Conservation (phyloP, 1,140 invertebrate genomes). For the Zaprionus lachaisei region DNA sequence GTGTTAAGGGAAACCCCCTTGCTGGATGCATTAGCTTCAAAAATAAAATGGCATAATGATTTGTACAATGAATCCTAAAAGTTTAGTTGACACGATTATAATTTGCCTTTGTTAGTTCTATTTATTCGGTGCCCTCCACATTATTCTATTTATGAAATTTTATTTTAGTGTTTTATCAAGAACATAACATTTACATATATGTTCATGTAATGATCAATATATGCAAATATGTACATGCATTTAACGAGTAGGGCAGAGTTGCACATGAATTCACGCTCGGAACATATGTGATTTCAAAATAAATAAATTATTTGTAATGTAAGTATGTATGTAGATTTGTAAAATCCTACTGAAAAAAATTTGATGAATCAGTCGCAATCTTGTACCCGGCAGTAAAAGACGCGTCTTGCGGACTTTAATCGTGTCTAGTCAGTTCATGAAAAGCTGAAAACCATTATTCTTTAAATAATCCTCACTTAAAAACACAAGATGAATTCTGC, state of each 20-base stretch:
- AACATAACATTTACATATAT: background rate
- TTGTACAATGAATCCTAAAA: background rate
- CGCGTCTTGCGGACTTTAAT: no score
- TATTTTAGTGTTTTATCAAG: background rate
- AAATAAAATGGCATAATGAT: background rate
- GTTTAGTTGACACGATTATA: background rate
- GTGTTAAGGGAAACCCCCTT: background rate
- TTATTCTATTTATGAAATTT: background rate
- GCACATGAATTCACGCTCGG: background rate
- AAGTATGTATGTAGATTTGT: background rate
- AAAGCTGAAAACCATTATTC: background rate
- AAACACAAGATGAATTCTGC: background rate
- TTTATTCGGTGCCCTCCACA: background rate
- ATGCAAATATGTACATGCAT: background rate
- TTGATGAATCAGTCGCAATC: background rate
- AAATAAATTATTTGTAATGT: background rate
- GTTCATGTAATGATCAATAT: background rate
- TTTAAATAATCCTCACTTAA: background rate
- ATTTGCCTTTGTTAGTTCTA: background rate
- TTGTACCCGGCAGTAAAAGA: no score
- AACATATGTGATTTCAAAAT: background rate
- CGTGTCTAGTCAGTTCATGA: background rate
- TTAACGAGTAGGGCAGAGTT: background rate
- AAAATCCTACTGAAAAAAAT: background rate
- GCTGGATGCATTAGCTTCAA: background rate